phyloP scores from a whole-genome alignment of 1,140 invertebrate genomes.

The Nebria ingens region DNA sequence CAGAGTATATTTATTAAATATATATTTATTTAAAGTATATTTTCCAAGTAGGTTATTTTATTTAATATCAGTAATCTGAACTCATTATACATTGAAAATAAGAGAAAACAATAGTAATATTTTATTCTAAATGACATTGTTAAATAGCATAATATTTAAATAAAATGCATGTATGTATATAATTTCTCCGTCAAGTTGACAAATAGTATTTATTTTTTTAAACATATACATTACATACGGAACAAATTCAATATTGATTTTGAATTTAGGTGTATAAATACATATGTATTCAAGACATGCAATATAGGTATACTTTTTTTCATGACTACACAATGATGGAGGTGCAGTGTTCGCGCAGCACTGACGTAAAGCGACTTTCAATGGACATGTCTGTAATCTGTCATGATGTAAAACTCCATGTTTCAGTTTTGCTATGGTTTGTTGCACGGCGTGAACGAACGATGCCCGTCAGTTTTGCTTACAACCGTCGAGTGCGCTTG shows the following conservation, averaged over 20 bases:
- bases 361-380: neutral
- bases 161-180: neutral
- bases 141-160: too few relatives aligned
- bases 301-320: too few relatives aligned
- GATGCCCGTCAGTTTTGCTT: slow-evolving; percentile 3
- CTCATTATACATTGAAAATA: too few relatives aligned
- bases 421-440: neutral
- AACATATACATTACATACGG: neutral
- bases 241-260: neutral
- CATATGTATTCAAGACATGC: too few relatives aligned
- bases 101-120: too few relatives aligned
- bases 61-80: too few relatives aligned
- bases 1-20: too few relatives aligned
- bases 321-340: too few relatives aligned
- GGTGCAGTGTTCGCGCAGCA: too few relatives aligned
- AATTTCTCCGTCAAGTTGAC: neutral
- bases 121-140: neutral
- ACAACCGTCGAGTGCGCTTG: neutral
- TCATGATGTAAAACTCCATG: neutral
- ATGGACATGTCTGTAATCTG: neutral
- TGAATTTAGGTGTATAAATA: neutral
- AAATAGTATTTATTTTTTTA: neutral
- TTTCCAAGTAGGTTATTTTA: too few relatives aligned
- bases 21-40: too few relatives aligned
- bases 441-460: neutral